phyloP scores from a whole-genome alignment of 1,140 invertebrate species.

The Leptopilina clavipes region DNA sequence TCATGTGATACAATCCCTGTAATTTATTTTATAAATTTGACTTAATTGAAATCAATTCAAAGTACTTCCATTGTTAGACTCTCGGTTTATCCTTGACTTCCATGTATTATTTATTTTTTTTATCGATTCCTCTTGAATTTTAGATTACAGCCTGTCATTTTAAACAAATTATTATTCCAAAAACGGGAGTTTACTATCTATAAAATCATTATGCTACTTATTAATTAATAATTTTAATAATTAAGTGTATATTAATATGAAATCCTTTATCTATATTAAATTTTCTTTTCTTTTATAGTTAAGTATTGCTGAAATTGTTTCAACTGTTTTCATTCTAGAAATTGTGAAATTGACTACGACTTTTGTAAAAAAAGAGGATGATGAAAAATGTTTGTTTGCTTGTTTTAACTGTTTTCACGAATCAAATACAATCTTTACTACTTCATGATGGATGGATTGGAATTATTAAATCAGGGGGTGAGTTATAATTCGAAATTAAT shows the following conservation, averaged over 20 bases:
- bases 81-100: constrained; percentile 3
- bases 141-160: neutral
- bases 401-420: constrained; percentile 44
- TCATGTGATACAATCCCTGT: neutral
- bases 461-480: constrained; percentile 46
- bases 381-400: neutral
- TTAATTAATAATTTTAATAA: too few relatives aligned
- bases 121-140: neutral
- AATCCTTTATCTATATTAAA: too few relatives aligned
- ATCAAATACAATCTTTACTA: constrained; percentile 41
- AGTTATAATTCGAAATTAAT: constrained; percentile 19
- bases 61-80: neutral
- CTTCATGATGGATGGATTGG: constrained; percentile 53
- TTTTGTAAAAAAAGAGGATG: too few relatives aligned
- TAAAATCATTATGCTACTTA: too few relatives aligned
- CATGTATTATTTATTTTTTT: neutral
- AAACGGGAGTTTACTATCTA: too few relatives aligned
- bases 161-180: neutral
- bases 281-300: too few relatives aligned
- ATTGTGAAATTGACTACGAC: too few relatives aligned
- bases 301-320: too few relatives aligned
- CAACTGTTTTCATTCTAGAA: too few relatives aligned
- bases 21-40: neutral
- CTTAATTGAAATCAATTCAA: neutral
- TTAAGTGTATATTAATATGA: too few relatives aligned